Conservation (phyloP, 2,113 vertebrate species). For the Pomatorhinus ruficollis region DNA sequence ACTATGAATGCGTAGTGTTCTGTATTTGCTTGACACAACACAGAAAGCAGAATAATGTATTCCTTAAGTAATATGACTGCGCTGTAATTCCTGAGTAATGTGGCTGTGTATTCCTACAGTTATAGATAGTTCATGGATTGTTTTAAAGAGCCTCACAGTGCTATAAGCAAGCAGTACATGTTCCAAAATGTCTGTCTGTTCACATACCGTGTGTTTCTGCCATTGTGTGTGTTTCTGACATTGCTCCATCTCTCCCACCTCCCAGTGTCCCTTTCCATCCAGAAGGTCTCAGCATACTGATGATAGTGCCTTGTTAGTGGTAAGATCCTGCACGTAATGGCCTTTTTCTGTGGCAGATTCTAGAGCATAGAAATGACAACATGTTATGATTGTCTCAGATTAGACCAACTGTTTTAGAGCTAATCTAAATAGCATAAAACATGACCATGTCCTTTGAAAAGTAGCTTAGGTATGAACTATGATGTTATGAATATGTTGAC, state of each 20-base stretch:
- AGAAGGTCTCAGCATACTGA: constrained; percentile 98
- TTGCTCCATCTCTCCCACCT: constrained; percentile 75
- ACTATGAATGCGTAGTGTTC: not conserved
- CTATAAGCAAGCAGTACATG: not conserved
- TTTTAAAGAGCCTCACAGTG: not conserved
- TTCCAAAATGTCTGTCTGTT: constrained; percentile 68
- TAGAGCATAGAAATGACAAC: constrained; percentile 46
- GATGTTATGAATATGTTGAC: not conserved
- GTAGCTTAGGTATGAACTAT: not conserved
- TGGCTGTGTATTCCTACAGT: not conserved
- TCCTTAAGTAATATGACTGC: not conserved
- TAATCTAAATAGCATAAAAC: constrained; percentile 75
- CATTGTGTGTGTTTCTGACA: constrained; percentile 74
- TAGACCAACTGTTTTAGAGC: constrained; percentile 6
- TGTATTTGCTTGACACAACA: not conserved
- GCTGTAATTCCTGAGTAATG: not conserved
- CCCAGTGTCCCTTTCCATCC: constrained; percentile 89
- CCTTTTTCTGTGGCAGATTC: constrained; percentile 49
- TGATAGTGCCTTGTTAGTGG: constrained; percentile 98
- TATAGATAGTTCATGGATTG: not conserved
- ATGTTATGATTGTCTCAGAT: not conserved
- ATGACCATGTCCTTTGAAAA: constrained; percentile 17
- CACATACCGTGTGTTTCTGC: constrained; percentile 24
- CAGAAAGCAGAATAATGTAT: constrained; percentile 21
- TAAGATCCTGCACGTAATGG: constrained; percentile 80